These are phyloP conservation scores for Oreochromis grahami DNA, from an alignment of 2,797 vertebrate species.

Conservation along the genomic window DNA sequence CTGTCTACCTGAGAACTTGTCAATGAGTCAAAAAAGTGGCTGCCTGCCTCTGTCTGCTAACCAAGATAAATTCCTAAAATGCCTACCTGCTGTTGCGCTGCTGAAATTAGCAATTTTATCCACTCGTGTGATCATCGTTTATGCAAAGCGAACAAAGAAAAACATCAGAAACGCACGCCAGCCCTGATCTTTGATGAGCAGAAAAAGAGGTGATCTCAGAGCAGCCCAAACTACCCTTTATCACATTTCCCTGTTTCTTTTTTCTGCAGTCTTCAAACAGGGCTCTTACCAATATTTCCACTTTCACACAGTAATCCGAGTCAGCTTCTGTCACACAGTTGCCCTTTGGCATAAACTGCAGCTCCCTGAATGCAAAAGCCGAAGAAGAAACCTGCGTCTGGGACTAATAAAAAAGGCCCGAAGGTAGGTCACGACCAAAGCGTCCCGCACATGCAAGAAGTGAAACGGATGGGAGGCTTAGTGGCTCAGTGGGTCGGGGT, in stretches of 20 bases:
- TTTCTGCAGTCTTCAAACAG: neutral
- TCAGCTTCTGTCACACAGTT: conserved; percentile 26
- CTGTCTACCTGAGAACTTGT: conserved; percentile 30
- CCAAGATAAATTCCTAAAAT: neutral
- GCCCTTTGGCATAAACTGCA: conserved; percentile 20
- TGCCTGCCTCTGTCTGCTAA: neutral
- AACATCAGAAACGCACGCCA: neutral
- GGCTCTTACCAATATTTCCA: conserved; percentile 1
- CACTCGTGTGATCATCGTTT: neutral
- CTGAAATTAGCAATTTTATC: neutral
- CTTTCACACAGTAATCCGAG: conserved; percentile 23
- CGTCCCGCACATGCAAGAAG: conserved; percentile 36
- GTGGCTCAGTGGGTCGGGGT: conserved; percentile 36
- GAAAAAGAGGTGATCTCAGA: neutral
- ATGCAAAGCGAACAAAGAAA: neutral
- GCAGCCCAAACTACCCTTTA: neutral
- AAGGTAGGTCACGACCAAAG: conserved; percentile 48
- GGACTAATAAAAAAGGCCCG: conserved; percentile 56
- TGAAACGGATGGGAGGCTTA: conserved; percentile 53
- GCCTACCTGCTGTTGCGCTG: neutral
- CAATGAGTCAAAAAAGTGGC: neutral
- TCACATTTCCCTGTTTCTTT: neutral
- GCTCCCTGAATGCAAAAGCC: conserved; percentile 30
- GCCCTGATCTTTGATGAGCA: neutral
- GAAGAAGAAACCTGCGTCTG: conserved; percentile 32